phyloP scores from a whole-genome alignment of 2,888 invertebrate genomes.

The Augiades crinisus region DNA sequence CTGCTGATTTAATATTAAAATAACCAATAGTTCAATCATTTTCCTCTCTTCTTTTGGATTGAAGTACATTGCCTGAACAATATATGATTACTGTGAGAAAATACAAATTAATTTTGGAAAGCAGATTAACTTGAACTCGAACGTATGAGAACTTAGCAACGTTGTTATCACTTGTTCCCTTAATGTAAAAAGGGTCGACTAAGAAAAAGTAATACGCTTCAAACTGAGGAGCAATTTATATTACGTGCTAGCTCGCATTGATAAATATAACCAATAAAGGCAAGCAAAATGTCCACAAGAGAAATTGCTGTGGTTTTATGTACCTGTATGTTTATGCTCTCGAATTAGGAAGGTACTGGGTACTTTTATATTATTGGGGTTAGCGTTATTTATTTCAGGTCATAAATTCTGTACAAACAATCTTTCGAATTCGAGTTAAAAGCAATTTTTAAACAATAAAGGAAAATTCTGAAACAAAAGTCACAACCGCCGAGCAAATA shows the following conservation, averaged over 20 bases:
- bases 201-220: constrained; percentile 27
- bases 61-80: too few relatives aligned
- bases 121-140: too few relatives aligned
- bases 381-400: constrained; percentile 2
- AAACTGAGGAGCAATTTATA: constrained; percentile 60
- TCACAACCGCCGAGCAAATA: too few relatives aligned
- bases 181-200: constrained; percentile 21
- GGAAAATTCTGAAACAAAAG: background rate
- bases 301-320: constrained; percentile 59
- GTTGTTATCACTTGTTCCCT: constrained; percentile 1
- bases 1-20: too few relatives aligned
- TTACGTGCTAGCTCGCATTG: constrained; percentile 54
- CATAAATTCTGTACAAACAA: background rate
- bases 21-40: too few relatives aligned
- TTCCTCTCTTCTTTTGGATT: too few relatives aligned
- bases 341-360: constrained; percentile 19
- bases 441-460: background rate
- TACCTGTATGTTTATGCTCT: constrained; percentile 41
- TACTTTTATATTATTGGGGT: constrained; percentile 6
- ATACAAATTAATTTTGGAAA: too few relatives aligned
- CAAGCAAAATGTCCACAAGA: constrained; percentile 68
- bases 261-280: constrained; percentile 73
- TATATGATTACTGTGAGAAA: too few relatives aligned
- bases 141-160: too few relatives aligned
- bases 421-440: too few relatives aligned